Percentiles rank a stretch among this genome's conserved stretches.
These are phyloP conservation scores for Coilia nasus DNA, from an alignment of 2,797 vertebrate genomes.

Conservation along the genomic window DNA sequence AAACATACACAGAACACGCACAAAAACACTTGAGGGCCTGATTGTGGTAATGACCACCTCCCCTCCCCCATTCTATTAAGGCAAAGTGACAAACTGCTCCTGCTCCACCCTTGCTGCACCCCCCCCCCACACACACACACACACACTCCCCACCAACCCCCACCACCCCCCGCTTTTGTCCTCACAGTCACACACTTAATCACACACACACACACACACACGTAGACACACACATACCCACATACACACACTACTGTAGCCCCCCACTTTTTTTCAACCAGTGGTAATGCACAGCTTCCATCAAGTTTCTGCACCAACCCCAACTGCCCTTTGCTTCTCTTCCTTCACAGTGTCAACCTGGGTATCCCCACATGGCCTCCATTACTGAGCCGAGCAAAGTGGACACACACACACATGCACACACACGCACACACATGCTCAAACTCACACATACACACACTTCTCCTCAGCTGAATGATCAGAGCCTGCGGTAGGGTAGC, in stretches of 20 bases:
- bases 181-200: background rate
- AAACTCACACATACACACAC: too few species aligned
- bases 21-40: conserved; percentile 4
- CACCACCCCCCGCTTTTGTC: background rate
- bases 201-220: conserved; percentile 6
- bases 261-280: background rate
- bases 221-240: conserved; percentile 29
- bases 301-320: background rate
- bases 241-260: background rate
- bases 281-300: background rate
- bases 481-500: background rate
- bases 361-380: background rate
- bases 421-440: too few species aligned
- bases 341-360: background rate
- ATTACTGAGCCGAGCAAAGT: background rate
- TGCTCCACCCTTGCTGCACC: background rate
- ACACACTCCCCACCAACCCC: too few species aligned
- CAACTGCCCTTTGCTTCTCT: background rate
- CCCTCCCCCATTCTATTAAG: background rate
- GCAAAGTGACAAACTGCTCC: conserved; percentile 9
- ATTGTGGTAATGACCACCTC: background rate
- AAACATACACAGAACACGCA: background rate
- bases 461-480: background rate
- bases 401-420: background rate
- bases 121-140: background rate